These are phyloP conservation scores for Saccostrea echinata DNA, from an alignment of 1,140 invertebrate species.

Conservation along the genomic window DNA sequence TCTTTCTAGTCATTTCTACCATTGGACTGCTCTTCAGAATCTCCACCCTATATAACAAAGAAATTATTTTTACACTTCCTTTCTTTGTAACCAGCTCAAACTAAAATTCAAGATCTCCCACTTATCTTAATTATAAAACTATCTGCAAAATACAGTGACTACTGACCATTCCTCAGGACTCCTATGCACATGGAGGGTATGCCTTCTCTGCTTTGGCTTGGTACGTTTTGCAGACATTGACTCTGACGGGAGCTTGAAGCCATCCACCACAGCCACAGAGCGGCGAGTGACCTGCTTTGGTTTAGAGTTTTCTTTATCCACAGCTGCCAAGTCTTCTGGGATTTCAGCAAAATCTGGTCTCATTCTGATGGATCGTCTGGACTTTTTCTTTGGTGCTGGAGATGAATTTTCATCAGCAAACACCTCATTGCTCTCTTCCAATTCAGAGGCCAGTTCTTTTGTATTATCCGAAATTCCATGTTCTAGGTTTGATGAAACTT, in stretches of 20 bases:
- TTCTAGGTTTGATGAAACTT: not conserved
- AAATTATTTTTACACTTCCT: not conserved
- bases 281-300: not conserved
- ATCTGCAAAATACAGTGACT: not conserved
- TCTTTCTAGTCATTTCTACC: constrained; percentile 67
- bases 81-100: too few species aligned
- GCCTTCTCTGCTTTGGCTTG: constrained; percentile 16
- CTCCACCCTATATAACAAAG: constrained; percentile 62
- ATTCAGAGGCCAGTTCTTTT: not conserved
- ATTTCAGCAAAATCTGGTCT: not conserved
- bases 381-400: not conserved
- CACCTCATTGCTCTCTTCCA: not conserved
- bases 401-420: not conserved
- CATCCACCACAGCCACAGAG: constrained; percentile 4
- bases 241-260: constrained; percentile 9
- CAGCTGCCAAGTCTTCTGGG: not conserved
- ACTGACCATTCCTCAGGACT: constrained; percentile 61
- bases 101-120: too few species aligned
- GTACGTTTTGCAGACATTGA: not conserved
- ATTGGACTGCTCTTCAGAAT: constrained; percentile 68
- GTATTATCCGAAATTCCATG: not conserved
- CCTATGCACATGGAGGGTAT: constrained; percentile 21
- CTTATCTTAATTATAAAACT: too few species aligned
- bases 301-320: constrained; percentile 27
- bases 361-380: constrained; percentile 39